A percentile compares a stretch with the other conserved stretches of the same genome.
phyloP scores from a whole-genome alignment of 2,113 vertebrate genomes.

The Proteles cristata region DNA sequence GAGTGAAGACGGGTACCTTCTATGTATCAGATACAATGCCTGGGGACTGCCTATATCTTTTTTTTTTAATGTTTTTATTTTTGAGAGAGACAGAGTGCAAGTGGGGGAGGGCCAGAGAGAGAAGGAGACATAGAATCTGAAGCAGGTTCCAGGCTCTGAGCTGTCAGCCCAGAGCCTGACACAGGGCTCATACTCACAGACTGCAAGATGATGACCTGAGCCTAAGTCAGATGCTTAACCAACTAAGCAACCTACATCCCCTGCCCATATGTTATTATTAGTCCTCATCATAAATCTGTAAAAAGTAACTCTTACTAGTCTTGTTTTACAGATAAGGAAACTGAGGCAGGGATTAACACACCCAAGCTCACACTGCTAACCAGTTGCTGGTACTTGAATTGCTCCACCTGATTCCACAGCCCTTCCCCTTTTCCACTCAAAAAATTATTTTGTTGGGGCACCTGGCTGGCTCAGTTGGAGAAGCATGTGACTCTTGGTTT shows the following conservation, averaged over 20 bases:
- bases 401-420: background rate
- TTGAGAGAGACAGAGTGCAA: too few relatives aligned
- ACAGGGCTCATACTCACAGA: too few relatives aligned
- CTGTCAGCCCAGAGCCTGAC: too few relatives aligned
- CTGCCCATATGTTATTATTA: background rate
- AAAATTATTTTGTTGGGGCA: background rate
- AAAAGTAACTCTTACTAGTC: background rate
- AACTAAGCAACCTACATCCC: too few relatives aligned
- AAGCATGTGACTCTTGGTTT: too few relatives aligned
- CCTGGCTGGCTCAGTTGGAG: too few relatives aligned
- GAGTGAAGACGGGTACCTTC: background rate
- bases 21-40: background rate
- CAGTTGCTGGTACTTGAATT: background rate
- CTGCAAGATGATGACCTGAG: too few relatives aligned
- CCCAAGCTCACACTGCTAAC: background rate
- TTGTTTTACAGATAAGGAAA: background rate
- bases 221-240: too few relatives aligned
- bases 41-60: background rate
- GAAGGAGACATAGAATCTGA: too few relatives aligned
- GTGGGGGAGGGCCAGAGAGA: too few relatives aligned
- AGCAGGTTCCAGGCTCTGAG: too few relatives aligned
- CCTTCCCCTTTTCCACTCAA: background rate
- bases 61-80: too few relatives aligned
- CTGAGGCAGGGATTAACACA: background rate
- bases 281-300: background rate